Conservation (phyloP, 2,888 invertebrate species). For the Himalopsyche anomala region DNA sequence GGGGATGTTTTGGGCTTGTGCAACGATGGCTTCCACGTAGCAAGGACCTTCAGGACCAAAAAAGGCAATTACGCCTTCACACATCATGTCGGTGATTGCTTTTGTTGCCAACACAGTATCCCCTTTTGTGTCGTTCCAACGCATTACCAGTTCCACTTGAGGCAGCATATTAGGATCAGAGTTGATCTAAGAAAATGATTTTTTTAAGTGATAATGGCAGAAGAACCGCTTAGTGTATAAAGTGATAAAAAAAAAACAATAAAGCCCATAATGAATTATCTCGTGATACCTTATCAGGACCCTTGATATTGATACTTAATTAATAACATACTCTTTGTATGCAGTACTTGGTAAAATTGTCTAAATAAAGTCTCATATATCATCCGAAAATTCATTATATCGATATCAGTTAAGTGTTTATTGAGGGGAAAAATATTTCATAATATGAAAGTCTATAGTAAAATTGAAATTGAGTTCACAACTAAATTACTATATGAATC, state of each 20-base stretch:
- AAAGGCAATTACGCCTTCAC: conserved; percentile 92
- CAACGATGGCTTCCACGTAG: conserved; percentile 95
- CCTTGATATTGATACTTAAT: not conserved
- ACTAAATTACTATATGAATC: no score
- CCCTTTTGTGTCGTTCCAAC: conserved; percentile 91
- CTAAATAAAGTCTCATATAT: conserved; percentile 3
- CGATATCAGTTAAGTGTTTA: not conserved
- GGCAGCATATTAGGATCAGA: conserved; percentile 82
- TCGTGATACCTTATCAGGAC: not conserved
- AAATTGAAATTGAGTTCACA: conserved; percentile 9
- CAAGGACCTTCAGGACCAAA: conserved; percentile 97
- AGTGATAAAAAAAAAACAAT: not conserved
- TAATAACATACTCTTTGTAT: not conserved
- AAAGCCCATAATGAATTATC: not conserved
- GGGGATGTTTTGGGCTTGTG: conserved; percentile 94
- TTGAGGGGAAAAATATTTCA: not conserved
- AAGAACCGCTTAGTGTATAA: no score
- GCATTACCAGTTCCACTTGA: conserved; percentile 83
- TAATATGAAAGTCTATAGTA: not conserved
- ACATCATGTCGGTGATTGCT: conserved; percentile 93
- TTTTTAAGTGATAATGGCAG: no score
- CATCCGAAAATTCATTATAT: not conserved
- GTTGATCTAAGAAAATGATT: conserved; percentile 80
- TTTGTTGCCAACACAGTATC: conserved; percentile 90
- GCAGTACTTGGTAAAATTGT: not conserved